A percentile compares a stretch with the other conserved stretches of the same genome.
Evolutionary conservation across 1,140 invertebrate genomes (phyloP).

Genomic region (Thaumetopoea pityocampa): DNA sequence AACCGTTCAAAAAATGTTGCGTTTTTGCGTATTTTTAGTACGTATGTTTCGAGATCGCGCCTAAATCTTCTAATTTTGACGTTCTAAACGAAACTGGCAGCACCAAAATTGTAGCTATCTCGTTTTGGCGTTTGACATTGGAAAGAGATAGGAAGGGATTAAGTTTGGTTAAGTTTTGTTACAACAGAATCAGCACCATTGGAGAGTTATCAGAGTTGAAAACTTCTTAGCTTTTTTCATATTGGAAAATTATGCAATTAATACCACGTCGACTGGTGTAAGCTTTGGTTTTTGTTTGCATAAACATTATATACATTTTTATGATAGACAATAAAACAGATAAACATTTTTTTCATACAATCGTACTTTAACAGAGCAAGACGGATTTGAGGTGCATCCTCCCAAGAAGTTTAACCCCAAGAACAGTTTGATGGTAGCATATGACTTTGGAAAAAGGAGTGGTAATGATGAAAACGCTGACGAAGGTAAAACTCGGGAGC

Average conservation of each 20-base stretch:
- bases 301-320: neutral
- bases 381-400: conserved; percentile 25
- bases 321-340: conserved; percentile 11
- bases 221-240: conserved; percentile 3
- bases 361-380: conserved; percentile 23
- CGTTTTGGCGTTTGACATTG: no score
- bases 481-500: conserved; percentile 46
- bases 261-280: conserved; percentile 11
- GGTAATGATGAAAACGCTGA: conserved; percentile 46
- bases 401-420: conserved; percentile 48
- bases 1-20: no score
- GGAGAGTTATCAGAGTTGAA: no score
- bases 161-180: no score
- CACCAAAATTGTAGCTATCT: no score
- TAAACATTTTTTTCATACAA: conserved; percentile 16
- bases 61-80: no score
- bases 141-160: no score
- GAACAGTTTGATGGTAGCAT: conserved; percentile 41
- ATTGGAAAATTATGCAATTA: conserved; percentile 1
- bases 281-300: conserved; percentile 4
- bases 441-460: conserved; percentile 56
- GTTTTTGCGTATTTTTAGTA: no score
- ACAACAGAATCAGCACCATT: no score
- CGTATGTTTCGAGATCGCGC: no score
- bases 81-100: no score